Evolutionary conservation across 2,113 vertebrate species (phyloP).

Genomic region (Mustela lutreola): DNA sequence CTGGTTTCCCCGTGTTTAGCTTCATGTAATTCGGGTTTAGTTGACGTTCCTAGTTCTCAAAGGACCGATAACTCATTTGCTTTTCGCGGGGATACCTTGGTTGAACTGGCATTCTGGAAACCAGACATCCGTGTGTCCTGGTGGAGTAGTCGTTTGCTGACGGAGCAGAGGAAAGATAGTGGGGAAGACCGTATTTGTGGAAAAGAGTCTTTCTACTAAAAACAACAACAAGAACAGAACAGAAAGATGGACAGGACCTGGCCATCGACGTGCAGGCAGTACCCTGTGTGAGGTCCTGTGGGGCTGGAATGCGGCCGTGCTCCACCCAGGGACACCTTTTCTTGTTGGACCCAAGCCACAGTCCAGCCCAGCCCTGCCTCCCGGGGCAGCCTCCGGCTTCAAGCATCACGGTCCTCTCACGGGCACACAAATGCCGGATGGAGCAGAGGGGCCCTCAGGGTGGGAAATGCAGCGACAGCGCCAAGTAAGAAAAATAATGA

Average conservation of each 20-base stretch:
- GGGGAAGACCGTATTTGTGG: not conserved
- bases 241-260: not conserved
- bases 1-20: fast-evolving
- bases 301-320: not conserved
- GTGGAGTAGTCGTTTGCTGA: not conserved
- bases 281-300: not conserved
- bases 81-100: not conserved
- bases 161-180: not conserved
- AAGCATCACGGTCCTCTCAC: not conserved
- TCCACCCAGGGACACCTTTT: not conserved
- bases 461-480: not conserved
- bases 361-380: too few relatives aligned
- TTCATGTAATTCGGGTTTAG: not conserved
- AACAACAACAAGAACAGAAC: not conserved
- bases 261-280: fast-evolving
- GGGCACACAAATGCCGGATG: fast-evolving
- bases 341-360: not conserved
- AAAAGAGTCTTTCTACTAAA: not conserved
- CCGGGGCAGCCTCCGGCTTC: fast-evolving
- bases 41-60: not conserved
- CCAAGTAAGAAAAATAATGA: not conserved
- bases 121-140: fast-evolving
- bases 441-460: not conserved
- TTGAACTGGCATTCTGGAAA: not conserved
- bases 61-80: not conserved